Conservation (phyloP, 2,113 vertebrate species). For the Calonectris borealis region DNA sequence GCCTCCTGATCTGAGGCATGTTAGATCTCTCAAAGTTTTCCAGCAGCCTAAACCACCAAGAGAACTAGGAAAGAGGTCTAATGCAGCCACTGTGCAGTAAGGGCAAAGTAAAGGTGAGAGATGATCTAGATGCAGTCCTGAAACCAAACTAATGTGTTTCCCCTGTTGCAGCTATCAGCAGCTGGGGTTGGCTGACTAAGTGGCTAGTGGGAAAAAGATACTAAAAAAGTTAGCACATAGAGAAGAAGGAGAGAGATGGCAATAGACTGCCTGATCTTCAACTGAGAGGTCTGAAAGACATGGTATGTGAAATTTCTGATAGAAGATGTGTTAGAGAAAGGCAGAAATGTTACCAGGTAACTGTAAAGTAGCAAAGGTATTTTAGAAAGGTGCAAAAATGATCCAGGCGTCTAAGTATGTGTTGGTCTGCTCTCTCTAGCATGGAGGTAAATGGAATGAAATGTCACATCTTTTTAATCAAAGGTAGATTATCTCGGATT, state of each 20-base stretch:
- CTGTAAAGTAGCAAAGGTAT: background rate
- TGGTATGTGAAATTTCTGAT: background rate
- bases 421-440: background rate
- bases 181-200: background rate
- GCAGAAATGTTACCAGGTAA: background rate
- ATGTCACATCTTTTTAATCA: constrained; percentile 50
- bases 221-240: background rate
- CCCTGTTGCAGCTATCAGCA: background rate
- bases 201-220: background rate
- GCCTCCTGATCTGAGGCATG: background rate
- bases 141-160: background rate
- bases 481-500: constrained; percentile 36
- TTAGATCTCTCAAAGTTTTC: background rate
- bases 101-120: background rate
- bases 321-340: background rate
- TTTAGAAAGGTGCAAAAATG: background rate
- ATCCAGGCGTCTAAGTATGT: background rate
- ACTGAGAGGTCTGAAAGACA: background rate
- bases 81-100: background rate
- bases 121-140: background rate
- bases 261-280: background rate
- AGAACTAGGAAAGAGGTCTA: background rate
- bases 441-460: constrained; percentile 14
- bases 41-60: background rate
- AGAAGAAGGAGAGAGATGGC: background rate